Percentiles rank a stretch among this genome's conserved stretches.
Evolutionary conservation across 2,797 vertebrate genomes (phyloP).

Genomic region (Sebastes glaucus): DNA sequence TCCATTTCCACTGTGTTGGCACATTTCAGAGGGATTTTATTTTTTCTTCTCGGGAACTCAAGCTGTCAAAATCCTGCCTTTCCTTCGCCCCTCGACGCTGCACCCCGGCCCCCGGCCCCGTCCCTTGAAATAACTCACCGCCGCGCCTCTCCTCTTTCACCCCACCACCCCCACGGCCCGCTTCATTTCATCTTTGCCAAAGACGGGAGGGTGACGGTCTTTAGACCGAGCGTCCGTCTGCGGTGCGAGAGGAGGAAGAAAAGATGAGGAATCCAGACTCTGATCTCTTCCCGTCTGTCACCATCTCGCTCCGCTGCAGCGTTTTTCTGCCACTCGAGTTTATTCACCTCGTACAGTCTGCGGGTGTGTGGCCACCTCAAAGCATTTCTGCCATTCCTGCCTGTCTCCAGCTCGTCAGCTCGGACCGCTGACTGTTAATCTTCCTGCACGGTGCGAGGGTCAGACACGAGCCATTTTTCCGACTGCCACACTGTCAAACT

Average conservation of each 20-base stretch:
- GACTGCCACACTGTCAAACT: constrained; percentile 3
- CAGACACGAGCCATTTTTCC: constrained; percentile 52
- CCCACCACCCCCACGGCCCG: background rate
- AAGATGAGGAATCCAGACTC: constrained; percentile 72
- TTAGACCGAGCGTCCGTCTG: constrained; percentile 18
- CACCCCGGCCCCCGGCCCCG: constrained; percentile 5
- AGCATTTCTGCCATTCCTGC: constrained; percentile 62
- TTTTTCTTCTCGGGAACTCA: constrained; percentile 33
- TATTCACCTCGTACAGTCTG: constrained; percentile 11
- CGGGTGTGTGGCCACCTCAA: constrained; percentile 63
- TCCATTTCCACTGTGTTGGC: constrained; percentile 72
- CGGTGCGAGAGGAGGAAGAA: constrained; percentile 6
- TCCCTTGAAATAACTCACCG: constrained; percentile 42
- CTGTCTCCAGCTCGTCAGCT: constrained; percentile 62
- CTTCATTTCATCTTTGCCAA: constrained; percentile 1
- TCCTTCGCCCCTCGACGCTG: constrained; percentile 55
- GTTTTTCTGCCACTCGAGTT: constrained; percentile 13
- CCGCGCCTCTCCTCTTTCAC: constrained; percentile 14
- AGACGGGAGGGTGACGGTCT: constrained; percentile 14
- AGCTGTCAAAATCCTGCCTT: constrained; percentile 69
- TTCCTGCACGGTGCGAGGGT: constrained; percentile 47
- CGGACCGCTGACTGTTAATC: constrained; percentile 59
- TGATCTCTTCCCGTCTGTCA: constrained; percentile 53
- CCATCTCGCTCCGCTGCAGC: constrained; percentile 24
- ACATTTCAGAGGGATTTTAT: constrained; percentile 62